Base-by-base conservation (phyloP, 1,140 invertebrate species). In the Xylocopa sonorina region DNA sequence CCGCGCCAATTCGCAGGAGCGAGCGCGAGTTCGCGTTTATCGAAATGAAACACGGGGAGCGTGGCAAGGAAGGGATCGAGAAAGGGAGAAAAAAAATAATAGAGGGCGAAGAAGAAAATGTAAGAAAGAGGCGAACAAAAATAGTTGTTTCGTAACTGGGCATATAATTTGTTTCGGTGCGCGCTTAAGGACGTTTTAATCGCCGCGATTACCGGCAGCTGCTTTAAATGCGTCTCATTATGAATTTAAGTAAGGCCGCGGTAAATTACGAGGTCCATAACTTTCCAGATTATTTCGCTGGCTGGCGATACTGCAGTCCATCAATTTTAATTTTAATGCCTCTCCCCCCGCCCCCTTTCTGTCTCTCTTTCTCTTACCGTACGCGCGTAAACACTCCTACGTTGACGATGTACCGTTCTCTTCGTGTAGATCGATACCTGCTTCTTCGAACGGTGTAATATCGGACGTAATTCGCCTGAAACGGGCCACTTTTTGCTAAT, bases 181-280 rank as follows among this genome's bases (percentile, higher is more conserved):
- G 34, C 67, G 85, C 82, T 86, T 86, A 81, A 88, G 73, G 83
- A 87, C 84, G 80, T 88, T 90, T 89, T 88, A 88, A 90, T 87
- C 81, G 81, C 67, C 38, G 67, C 85, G 88, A 90, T 90, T 90
- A 90, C 85, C 85, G 72, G 83, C 89, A 89, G 88, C 85, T 88
- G 88, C 80, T 89, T 89, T 80, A 89, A 90, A 87, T 83, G 87
- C 82, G 81, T 68, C 85, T 87, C 79, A 88, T 88, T 89, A 87
- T 78, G 82, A 86, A 86, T 85, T 86, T 86, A 86, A 85, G 83
- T 82, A 85, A 82, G 84, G 66, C 80, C 69, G 74, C 41, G 84
- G 83, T 85, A 85, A 86, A 86, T 86, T 86, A 86, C 84, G 84
- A 85, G 83, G 83, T 75, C 68, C 83, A 86, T 86, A 86, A 86